A percentile compares a stretch with the other conserved stretches of the same genome.
Conservation (phyloP, 23 tunicate genomes). For the Oikopleura vanhoeffeni region DNA sequence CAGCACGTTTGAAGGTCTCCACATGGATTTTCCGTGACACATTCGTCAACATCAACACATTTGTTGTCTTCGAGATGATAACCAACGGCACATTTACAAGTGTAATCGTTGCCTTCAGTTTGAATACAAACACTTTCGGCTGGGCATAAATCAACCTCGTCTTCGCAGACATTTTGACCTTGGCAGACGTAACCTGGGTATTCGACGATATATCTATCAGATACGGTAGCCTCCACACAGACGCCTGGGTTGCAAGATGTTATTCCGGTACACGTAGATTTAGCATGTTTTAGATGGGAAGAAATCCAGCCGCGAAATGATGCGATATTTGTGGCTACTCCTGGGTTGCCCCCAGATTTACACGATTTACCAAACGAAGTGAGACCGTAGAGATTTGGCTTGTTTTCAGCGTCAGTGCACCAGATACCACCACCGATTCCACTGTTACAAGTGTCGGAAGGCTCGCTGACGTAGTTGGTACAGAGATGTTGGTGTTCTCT, state of each 20-base stretch:
- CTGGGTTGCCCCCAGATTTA: neutral
- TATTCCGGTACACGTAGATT: neutral
- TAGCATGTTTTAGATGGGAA: neutral
- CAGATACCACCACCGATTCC: neutral
- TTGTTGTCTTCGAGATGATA: neutral
- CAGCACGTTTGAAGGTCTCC: neutral
- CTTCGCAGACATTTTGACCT: neutral
- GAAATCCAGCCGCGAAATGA: neutral
- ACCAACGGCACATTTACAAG: neutral
- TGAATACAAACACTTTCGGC: neutral
- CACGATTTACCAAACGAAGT: neutral
- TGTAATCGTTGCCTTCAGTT: neutral
- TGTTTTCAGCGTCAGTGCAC: neutral
- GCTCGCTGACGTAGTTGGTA: neutral
- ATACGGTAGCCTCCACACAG: neutral
- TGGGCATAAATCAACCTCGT: neutral
- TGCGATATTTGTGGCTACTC: neutral
- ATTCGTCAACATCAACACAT: neutral
- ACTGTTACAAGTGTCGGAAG: neutral
- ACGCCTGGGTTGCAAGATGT: neutral
- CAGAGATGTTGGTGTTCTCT: neutral
- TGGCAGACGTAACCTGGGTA: neutral
- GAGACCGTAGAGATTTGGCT: neutral
- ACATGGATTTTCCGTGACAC: neutral
- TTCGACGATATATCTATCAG: neutral